Evolutionary conservation across 2,888 invertebrate species (phyloP), one percentile per base, ranked within the genome.

Genomic region (Poecilus cupreus): DNA sequence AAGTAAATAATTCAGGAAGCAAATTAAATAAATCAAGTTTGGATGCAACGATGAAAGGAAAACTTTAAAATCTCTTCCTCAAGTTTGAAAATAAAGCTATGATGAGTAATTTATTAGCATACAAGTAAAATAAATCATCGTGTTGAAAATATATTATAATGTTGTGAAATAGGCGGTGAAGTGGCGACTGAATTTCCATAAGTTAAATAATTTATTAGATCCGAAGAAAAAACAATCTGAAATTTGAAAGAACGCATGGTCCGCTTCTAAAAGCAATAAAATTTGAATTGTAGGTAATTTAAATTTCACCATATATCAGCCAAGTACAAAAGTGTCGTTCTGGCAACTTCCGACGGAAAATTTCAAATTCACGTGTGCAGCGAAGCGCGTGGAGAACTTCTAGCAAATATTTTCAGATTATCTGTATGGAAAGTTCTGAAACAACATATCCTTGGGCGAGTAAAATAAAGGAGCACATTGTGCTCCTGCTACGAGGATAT

Each of bases 231-330:
- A 68, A 68, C 64, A 68, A 72, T 72, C 43, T 72, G 43, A 46
- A 72, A 46, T 72, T 24, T 46, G 24, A 22, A 70, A 39, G 46
- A 72, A 46, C 72, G 46, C 72, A 72, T 72, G 72, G 72, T 46
- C 46, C 60, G 46, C 24, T 72, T 72, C 43, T 46, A 4, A n/a
- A 32, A 64, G 72, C 76, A 57, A 76, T 76, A 76, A 76, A 76
- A 76, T 76, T 11, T 51, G 76, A 76, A 76, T 76, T 76, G 76
- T 76, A 76, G 76, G 76, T 76, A 76, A 76, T 76, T 76, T 76
- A 76, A 76, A 76, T 76, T 57, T 76, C 76, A 37, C 76, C 76
- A 76, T 76, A 76, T 76, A 76, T 76, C 76, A 76, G 54, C 76
- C 13, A 76, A 76, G 54, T 76, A 76, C 57, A 77, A 77, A 77